Conservation (phyloP, 1,140 invertebrate species). For the Choristoneura fumiferana region DNA sequence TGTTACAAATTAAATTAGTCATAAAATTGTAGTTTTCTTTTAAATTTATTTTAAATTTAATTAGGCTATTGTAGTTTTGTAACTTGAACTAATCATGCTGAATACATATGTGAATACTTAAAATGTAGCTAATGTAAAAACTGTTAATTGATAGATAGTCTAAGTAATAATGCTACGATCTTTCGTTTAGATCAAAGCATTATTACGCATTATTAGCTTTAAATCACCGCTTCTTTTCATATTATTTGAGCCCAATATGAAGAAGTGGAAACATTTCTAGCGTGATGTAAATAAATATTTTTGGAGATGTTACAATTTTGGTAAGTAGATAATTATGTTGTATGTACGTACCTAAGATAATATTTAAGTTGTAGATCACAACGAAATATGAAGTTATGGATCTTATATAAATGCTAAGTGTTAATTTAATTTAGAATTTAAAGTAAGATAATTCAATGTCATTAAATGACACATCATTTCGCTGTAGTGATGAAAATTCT, state of each 20-base stretch:
- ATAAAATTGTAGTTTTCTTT: too few relatives aligned
- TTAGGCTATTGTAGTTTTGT: too few relatives aligned
- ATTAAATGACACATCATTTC: conserved; percentile 1
- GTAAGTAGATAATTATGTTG: conserved; percentile 2
- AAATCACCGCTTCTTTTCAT: conserved; percentile 35
- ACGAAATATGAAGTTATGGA: conserved; percentile 7
- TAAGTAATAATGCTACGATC: background rate
- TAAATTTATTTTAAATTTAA: too few relatives aligned
- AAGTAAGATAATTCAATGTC: background rate
- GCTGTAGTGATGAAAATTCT: background rate
- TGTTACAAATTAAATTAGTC: too few relatives aligned
- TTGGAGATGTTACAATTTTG: conserved; percentile 5
- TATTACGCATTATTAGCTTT: too few relatives aligned
- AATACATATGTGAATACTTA: too few relatives aligned
- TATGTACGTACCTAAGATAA: background rate
- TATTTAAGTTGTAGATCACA: conserved; percentile 13
- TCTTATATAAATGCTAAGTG: background rate
- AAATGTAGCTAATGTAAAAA: background rate
- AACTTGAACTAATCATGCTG: too few relatives aligned
- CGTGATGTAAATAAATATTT: conserved; percentile 8
- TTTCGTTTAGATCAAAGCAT: too few relatives aligned
- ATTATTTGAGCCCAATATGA: conserved; percentile 56
- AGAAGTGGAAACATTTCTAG: conserved; percentile 28
- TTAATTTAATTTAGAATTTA: conserved; percentile 2
- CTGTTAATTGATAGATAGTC: background rate